Percentiles rank a stretch among this genome's conserved stretches.
phyloP scores from a whole-genome alignment of 2,888 invertebrate genomes.

The Himalopsyche japonica region DNA sequence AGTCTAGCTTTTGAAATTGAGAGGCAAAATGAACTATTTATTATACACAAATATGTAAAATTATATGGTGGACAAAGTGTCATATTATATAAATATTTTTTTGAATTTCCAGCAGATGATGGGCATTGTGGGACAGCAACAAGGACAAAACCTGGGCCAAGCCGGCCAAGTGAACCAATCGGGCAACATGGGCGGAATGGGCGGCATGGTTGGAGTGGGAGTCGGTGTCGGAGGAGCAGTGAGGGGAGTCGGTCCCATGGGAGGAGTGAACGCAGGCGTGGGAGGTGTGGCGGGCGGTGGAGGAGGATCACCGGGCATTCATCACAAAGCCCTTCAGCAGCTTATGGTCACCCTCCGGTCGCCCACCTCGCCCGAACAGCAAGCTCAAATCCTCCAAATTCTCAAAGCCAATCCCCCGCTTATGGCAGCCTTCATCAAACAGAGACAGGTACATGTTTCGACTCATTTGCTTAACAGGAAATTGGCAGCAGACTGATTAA shows the following conservation, averaged over 20 bases:
- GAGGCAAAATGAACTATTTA: too few species aligned
- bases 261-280: slow-evolving; percentile 37
- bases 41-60: too few species aligned
- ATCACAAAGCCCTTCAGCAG: slow-evolving; percentile 73
- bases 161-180: slow-evolving; percentile 49
- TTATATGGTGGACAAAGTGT: too few species aligned
- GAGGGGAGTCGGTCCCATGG: slow-evolving; percentile 49
- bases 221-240: slow-evolving; percentile 46
- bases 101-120: slow-evolving; percentile 36
- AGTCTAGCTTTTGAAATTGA: too few species aligned
- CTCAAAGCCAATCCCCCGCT: slow-evolving; percentile 92
- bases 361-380: slow-evolving; percentile 89
- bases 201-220: slow-evolving; percentile 40
- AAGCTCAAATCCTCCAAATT: slow-evolving; percentile 85
- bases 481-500: too few species aligned
- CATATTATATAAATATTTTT: too few species aligned
- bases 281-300: slow-evolving; percentile 43
- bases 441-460: slow-evolving; percentile 65
- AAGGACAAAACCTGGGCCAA: slow-evolving; percentile 46
- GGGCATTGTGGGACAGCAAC: slow-evolving; percentile 39
- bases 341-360: slow-evolving; percentile 88
- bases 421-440: slow-evolving; percentile 94
- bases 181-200: slow-evolving; percentile 40
- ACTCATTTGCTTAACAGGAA: background rate
- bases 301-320: slow-evolving; percentile 54